Base-by-base conservation (phyloP, 2,797 vertebrate genomes). In the Vespertilio murinus region DNA sequence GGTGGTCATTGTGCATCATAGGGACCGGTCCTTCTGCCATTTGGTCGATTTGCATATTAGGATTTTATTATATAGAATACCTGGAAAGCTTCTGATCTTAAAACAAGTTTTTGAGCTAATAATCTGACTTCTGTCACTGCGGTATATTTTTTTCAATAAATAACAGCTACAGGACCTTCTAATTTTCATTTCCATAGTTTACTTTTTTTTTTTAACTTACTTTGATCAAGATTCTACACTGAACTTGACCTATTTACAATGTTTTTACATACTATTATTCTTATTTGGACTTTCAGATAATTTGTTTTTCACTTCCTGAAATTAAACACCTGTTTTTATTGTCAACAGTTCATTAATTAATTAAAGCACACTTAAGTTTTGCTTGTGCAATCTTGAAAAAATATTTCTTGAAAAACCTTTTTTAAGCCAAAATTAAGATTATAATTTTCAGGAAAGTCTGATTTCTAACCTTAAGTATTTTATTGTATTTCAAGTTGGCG, bases 311-410 rank as follows among this genome's bases (percentile, higher is more conserved):
- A 4, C 35, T 59, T 65, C 4, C 18, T 45, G 30, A 49, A 49
- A 30, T 78, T 80, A 77, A 89, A 81, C 12, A 52, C 2, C 33
- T 80, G 9, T 83, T 90, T 35, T 85, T 38, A 47, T 33, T 80
- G 65, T 71, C 33, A 16, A 69, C 1, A 78, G 33, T 12, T 70
- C 82, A 52, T 86, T 65, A 67, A 61, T 81, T 49, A 93, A 49
- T 77, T 93, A 10, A 90, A 18, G 70, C 30, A 83, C 20, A 7
- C 1, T 82, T 47, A 47, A 59, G 11, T 81, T 90, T 65, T 40
- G 74, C 56, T 90, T 83, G 70, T 90, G 75, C 13, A 59, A 69
- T 90, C 45, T 88, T 88, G 23, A 65, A 94, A 61, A 28, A 61
- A 61, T 1, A 30, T 61, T 30, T 61, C 2, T 61, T 61, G 25